Evolutionary conservation across 2,113 vertebrate species (phyloP).

Genomic region (Plecotus auritus): DNA sequence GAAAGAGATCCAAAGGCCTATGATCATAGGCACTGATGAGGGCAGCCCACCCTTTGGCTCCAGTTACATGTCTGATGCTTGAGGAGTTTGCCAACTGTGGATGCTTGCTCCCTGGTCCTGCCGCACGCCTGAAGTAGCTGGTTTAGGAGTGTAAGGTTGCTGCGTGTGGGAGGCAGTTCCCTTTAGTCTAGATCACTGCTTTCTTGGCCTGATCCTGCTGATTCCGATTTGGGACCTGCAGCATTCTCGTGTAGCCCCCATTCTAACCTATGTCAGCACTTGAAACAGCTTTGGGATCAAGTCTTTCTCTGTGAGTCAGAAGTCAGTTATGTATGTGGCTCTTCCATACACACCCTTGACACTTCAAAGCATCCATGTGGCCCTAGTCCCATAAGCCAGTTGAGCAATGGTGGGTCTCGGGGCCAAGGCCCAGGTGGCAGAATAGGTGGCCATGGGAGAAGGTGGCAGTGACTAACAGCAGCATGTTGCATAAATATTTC

Average conservation of each 20-base stretch:
- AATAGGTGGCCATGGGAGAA: slow-evolving; percentile 88
- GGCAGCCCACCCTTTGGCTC: background rate
- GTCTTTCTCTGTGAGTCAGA: slow-evolving; percentile 97
- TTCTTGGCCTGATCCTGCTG: slow-evolving; percentile 89
- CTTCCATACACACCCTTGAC: slow-evolving; percentile 83
- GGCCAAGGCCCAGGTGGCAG: slow-evolving; percentile 85
- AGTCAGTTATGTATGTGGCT: slow-evolving; percentile 93
- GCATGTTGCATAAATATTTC: slow-evolving; percentile 76
- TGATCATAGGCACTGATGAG: background rate
- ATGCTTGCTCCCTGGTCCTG: slow-evolving; percentile 76
- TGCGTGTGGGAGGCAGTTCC: slow-evolving; percentile 90
- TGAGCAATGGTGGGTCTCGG: slow-evolving; percentile 88
- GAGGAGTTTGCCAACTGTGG: background rate
- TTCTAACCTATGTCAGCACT: slow-evolving; percentile 84
- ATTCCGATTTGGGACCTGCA: slow-evolving; percentile 87
- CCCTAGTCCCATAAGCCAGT: slow-evolving; percentile 91
- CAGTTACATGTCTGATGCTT: slow-evolving; percentile 17
- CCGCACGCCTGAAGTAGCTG: slow-evolving; percentile 89
- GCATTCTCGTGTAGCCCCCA: slow-evolving; percentile 85
- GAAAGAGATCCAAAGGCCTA: background rate
- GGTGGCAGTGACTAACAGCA: slow-evolving; percentile 78
- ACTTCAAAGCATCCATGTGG: slow-evolving; percentile 92
- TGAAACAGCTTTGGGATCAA: slow-evolving; percentile 94
- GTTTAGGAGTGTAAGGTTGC: slow-evolving; percentile 89
- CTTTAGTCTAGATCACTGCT: slow-evolving; percentile 93